Evolutionary conservation across 2,113 vertebrate species (phyloP).

Genomic region (Falco punctatus): DNA sequence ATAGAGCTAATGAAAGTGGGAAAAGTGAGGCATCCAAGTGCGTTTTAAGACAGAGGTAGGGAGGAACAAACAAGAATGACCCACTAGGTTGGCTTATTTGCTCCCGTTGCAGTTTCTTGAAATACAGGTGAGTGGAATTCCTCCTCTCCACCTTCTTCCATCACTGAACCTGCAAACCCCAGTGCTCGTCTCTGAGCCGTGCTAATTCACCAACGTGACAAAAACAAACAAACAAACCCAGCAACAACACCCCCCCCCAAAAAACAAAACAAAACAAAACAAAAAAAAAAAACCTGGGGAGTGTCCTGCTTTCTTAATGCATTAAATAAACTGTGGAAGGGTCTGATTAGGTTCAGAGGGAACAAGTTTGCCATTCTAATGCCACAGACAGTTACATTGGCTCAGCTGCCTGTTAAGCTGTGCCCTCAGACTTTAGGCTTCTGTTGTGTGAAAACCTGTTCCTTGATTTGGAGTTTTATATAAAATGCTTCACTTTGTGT

Average conservation of each 20-base stretch:
- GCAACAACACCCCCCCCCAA: no score
- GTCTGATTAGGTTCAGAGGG: neutral
- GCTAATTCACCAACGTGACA: neutral
- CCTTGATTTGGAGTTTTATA: neutral
- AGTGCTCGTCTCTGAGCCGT: neutral
- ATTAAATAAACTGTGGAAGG: neutral
- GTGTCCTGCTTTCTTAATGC: neutral
- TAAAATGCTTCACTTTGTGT: neutral
- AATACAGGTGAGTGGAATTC: neutral
- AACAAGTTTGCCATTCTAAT: neutral
- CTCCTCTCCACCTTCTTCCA: neutral
- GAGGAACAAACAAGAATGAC: neutral
- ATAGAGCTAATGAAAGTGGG: neutral
- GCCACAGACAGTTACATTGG: neutral
- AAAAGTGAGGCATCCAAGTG: neutral
- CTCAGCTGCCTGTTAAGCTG: neutral
- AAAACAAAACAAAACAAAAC: neutral
- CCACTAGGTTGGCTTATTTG: neutral
- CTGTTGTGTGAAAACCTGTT: neutral
- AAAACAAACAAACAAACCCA: neutral
- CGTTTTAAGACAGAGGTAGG: neutral
- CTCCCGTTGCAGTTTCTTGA: neutral
- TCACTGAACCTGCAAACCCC: neutral
- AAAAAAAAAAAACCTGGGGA: no score
- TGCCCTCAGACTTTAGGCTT: neutral